These are phyloP conservation scores for Falcunculus frontatus DNA, from an alignment of 2,113 vertebrate genomes.

Conservation along the genomic window DNA sequence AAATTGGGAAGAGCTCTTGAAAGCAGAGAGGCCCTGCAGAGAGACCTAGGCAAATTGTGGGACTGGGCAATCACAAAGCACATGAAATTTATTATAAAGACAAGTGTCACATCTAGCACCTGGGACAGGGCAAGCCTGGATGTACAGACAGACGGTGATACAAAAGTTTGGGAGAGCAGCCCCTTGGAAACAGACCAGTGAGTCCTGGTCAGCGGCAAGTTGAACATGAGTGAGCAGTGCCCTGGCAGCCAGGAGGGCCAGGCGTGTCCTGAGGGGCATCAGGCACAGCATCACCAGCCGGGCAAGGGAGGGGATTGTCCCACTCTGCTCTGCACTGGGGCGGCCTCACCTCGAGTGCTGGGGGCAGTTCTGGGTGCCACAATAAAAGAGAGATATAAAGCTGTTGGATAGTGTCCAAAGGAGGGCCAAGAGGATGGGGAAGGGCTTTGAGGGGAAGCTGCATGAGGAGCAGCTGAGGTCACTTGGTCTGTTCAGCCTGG, in stretches of 20 bases:
- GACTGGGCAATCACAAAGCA: not conserved
- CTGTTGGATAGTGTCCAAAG: not conserved
- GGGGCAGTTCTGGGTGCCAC: not conserved
- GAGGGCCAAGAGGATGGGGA: not conserved
- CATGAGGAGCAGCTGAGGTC: not conserved
- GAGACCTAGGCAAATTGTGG: not conserved
- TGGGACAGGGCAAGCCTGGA: not conserved
- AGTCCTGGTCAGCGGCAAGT: fast-evolving
- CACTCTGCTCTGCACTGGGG: not conserved
- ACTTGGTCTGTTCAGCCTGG: not conserved
- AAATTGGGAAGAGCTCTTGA: not conserved
- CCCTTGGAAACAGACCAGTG: not conserved
- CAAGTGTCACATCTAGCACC: not conserved
- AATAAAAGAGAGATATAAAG: not conserved
- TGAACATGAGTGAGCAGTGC: not conserved
- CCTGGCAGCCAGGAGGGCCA: not conserved
- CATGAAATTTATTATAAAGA: not conserved
- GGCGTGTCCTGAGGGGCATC: fast-evolving
- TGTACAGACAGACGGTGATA: not conserved
- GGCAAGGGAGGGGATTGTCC: not conserved
- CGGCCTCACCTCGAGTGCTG: fast-evolving
- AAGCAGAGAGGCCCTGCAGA: not conserved
- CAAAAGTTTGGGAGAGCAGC: not conserved
- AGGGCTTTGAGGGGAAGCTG: fast-evolving
- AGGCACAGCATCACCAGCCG: fast-evolving